A percentile compares a stretch with the other conserved stretches of the same genome.
These are phyloP conservation scores for Sebastes matsubarae DNA, from an alignment of 2,797 vertebrate species.

Conservation along the genomic window DNA sequence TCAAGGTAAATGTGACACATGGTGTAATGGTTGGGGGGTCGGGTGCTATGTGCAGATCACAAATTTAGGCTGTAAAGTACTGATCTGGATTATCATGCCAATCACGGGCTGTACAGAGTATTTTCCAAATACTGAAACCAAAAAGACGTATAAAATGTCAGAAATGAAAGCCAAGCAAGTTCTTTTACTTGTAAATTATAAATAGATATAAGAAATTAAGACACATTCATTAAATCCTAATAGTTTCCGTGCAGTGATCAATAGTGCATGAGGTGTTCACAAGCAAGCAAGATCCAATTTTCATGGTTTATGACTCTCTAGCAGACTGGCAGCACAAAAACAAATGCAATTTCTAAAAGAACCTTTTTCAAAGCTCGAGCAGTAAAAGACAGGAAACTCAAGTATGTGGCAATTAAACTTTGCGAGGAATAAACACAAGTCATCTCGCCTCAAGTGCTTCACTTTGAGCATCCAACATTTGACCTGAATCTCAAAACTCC, in stretches of 20 bases:
- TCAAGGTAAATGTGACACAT: background rate
- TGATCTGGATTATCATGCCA: background rate
- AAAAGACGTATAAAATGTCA: background rate
- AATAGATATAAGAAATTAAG: background rate
- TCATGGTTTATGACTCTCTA: background rate
- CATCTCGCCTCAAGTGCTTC: slow-evolving; percentile 19
- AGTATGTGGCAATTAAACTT: slow-evolving; percentile 3
- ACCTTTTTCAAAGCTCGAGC: background rate
- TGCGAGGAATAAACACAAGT: background rate
- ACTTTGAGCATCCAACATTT: slow-evolving; percentile 21
- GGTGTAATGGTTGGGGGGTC: background rate
- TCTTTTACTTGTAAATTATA: background rate
- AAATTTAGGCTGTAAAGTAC: background rate
- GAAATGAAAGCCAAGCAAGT: background rate
- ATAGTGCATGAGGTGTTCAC: background rate
- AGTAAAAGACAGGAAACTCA: background rate
- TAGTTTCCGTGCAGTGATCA: background rate
- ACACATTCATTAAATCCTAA: background rate
- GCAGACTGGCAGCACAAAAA: background rate
- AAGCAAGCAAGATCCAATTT: background rate
- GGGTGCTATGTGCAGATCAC: background rate
- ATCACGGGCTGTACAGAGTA: background rate
- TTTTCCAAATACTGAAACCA: background rate
- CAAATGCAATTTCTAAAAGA: background rate
- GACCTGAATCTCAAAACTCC: slow-evolving; percentile 40